Evolutionary conservation across 2,888 invertebrate genomes (phyloP).

Genomic region (Eumerus sabulonum): DNA sequence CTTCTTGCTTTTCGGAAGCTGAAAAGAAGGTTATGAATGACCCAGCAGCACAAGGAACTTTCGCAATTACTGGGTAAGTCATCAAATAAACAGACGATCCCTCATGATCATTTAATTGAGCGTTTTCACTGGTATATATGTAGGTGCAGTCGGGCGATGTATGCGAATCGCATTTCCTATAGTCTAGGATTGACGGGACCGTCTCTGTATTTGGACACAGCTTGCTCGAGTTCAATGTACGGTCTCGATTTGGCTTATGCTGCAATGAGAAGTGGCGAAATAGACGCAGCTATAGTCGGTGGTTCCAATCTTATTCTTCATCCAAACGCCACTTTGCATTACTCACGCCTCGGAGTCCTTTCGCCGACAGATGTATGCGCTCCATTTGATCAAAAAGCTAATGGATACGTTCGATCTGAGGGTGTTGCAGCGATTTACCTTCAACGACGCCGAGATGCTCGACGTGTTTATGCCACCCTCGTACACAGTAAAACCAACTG

Average conservation of each 20-base stretch:
- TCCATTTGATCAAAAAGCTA: slow-evolving; percentile 89
- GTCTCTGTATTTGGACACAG: slow-evolving; percentile 91
- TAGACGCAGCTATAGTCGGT: slow-evolving; percentile 92
- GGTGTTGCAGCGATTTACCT: slow-evolving; percentile 84
- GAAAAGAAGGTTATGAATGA: slow-evolving; percentile 84
- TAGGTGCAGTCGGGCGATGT: slow-evolving; percentile 86
- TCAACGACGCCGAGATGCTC: slow-evolving; percentile 84
- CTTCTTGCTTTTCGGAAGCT: slow-evolving; percentile 84
- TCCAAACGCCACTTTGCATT: slow-evolving; percentile 91
- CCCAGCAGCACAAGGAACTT: slow-evolving; percentile 79
- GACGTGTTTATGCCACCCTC: slow-evolving; percentile 83
- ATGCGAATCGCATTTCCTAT: slow-evolving; percentile 92
- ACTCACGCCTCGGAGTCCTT: slow-evolving; percentile 85
- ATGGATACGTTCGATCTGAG: slow-evolving; percentile 89
- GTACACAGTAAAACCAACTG: slow-evolving; percentile 87
- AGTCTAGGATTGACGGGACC: slow-evolving; percentile 91
- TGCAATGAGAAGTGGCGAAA: slow-evolving; percentile 86
- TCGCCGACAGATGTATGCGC: slow-evolving; percentile 91
- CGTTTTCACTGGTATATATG: too few relatives aligned
- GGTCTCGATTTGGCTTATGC: slow-evolving; percentile 89
- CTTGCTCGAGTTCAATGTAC: slow-evolving; percentile 92
- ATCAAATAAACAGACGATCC: background rate
- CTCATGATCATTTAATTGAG: background rate
- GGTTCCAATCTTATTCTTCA: slow-evolving; percentile 90
- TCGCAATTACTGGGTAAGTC: slow-evolving; percentile 72